These are phyloP conservation scores for Melanerpes aurifrons DNA, from an alignment of 2,113 vertebrate genomes.

Conservation along the genomic window DNA sequence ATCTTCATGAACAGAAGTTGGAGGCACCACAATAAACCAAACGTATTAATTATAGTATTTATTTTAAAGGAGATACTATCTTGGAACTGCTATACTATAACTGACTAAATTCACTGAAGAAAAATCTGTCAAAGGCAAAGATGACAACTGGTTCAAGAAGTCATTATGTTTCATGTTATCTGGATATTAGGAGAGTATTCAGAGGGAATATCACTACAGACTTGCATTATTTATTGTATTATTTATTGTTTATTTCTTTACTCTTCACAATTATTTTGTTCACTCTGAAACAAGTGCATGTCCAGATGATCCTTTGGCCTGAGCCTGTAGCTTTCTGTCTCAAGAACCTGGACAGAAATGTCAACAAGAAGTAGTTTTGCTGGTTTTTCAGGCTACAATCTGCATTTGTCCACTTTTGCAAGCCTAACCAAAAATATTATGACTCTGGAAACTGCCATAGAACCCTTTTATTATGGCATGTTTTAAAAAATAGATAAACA, in stretches of 20 bases:
- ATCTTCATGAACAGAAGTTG: background rate
- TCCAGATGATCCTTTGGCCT: background rate
- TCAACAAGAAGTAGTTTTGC: background rate
- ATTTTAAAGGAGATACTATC: background rate
- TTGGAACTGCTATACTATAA: background rate
- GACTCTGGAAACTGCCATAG: background rate
- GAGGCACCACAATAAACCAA: background rate
- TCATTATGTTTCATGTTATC: background rate
- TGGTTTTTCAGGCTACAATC: background rate
- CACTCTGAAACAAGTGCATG: background rate
- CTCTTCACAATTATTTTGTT: background rate
- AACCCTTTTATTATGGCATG: constrained; percentile 4
- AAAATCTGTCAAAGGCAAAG: background rate
- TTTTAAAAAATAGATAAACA: constrained; percentile 2
- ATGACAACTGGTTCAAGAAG: background rate
- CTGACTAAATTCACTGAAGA: background rate
- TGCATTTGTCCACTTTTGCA: background rate
- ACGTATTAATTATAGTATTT: background rate
- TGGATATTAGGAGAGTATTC: background rate
- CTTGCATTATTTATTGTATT: background rate
- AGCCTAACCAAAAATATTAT: background rate
- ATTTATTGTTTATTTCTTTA: background rate
- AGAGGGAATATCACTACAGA: background rate
- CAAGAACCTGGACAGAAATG: background rate
- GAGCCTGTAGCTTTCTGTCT: background rate